Percentiles rank a stretch among this genome's conserved stretches.
These are phyloP conservation scores for Notechis scutatus DNA, from an alignment of 2,113 vertebrate genomes.

Conservation along the genomic window DNA sequence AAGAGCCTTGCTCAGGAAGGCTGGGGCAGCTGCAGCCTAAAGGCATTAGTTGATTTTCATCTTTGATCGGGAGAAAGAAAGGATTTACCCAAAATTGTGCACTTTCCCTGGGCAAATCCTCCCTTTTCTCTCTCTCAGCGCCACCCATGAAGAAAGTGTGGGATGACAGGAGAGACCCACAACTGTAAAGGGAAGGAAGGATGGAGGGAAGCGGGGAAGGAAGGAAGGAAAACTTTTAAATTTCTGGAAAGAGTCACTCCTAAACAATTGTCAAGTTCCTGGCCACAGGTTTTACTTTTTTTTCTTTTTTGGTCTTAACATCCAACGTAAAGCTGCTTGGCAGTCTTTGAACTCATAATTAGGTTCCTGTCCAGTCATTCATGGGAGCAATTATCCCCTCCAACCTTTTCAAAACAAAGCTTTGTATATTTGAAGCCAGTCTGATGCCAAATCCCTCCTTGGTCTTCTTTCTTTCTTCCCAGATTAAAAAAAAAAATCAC, in stretches of 20 bases:
- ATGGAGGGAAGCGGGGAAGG: background rate
- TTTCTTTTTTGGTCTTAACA: fast-evolving
- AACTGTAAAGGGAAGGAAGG: background rate
- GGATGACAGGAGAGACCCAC: background rate
- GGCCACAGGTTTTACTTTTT: fast-evolving
- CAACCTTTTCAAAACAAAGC: background rate
- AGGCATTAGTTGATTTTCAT: constrained; percentile 2
- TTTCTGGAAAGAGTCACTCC: no score
- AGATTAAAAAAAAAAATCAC: background rate
- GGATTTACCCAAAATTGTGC: background rate
- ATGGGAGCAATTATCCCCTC: background rate
- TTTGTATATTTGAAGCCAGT: background rate
- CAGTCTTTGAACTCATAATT: background rate
- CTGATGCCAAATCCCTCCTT: background rate
- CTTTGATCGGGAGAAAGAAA: background rate
- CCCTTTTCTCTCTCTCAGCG: background rate
- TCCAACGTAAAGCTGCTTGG: no score
- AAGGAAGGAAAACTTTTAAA: background rate
- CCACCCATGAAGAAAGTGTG: background rate
- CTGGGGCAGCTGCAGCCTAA: fast-evolving
- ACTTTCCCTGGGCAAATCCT: background rate
- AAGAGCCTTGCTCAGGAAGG: background rate
- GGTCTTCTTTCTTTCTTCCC: background rate
- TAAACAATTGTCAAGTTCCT: background rate
- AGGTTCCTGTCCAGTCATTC: background rate